phyloP scores from a whole-genome alignment of 2,797 vertebrate genomes.

The Vipera ursinii region DNA sequence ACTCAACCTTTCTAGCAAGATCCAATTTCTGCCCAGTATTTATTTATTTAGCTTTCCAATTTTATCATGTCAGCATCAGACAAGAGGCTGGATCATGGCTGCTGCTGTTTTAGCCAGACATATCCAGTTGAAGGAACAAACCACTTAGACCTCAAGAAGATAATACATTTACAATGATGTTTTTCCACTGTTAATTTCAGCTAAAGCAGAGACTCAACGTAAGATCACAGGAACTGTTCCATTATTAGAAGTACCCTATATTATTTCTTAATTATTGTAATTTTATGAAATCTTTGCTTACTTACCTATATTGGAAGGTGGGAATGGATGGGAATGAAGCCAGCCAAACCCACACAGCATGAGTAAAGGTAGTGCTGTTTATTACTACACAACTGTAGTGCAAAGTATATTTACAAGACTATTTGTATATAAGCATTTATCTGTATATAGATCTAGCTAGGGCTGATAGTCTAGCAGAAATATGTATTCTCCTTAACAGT shows the following conservation, averaged over 20 bases:
- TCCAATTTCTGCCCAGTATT: not conserved
- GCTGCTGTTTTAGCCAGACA: not conserved
- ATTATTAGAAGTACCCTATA: not conserved
- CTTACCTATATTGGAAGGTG: not conserved
- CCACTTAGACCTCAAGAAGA: not conserved
- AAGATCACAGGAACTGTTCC: not conserved
- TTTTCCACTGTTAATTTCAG: conserved; percentile 10
- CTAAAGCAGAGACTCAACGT: not conserved
- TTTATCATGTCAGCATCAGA: conserved; percentile 15
- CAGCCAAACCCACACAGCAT: not conserved
- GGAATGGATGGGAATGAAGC: not conserved
- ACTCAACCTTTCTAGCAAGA: not conserved
- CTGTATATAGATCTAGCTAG: not conserved
- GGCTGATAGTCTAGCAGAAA: not conserved
- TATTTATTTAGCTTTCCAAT: conserved; percentile 22
- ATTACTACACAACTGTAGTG: not conserved
- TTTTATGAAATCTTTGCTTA: not conserved
- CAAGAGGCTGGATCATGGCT: not conserved
- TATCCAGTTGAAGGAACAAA: conserved; percentile 8
- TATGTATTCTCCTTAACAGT: not conserved
- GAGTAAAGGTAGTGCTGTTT: not conserved
- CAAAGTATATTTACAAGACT: not conserved
- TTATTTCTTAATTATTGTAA: not conserved
- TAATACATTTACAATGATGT: not conserved
- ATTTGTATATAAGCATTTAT: not conserved